Conservation (phyloP, 2,888 invertebrate genomes). For the Allophyes oxyacanthae region DNA sequence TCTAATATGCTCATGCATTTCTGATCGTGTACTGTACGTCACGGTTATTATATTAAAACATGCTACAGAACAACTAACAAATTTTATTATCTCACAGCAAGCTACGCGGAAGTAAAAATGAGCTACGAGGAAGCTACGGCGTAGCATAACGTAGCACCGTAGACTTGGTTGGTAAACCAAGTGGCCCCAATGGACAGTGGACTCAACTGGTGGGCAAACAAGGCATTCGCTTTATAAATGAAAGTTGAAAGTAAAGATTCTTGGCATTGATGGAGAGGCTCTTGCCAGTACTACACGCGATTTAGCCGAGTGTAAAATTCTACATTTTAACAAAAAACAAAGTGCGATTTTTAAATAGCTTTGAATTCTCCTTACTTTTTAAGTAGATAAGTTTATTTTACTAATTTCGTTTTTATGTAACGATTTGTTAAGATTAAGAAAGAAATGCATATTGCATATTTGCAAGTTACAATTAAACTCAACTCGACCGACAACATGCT, state of each 20-base stretch:
- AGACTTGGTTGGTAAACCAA: conserved; percentile 38
- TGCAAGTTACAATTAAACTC: no score
- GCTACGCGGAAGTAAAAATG: conserved; percentile 17
- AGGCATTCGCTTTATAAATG: conserved; percentile 63
- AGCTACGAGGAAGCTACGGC: conserved; percentile 53
- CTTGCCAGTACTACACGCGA: conserved; percentile 38
- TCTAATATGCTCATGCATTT: no score
- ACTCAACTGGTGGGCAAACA: conserved; percentile 58
- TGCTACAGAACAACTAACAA: conserved; percentile 28
- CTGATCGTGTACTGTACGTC: no score
- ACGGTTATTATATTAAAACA: conserved; percentile 30
- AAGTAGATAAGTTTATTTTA: background rate
- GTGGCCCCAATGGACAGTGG: conserved; percentile 38
- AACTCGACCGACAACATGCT: no score
- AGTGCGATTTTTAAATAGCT: background rate
- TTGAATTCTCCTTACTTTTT: background rate
- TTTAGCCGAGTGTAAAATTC: conserved; percentile 14
- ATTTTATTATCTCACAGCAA: conserved; percentile 22
- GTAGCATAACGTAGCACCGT: conserved; percentile 51
- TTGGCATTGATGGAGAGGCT: conserved; percentile 51
- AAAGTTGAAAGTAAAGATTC: conserved; percentile 57
- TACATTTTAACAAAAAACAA: background rate
- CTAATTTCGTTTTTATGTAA: background rate
- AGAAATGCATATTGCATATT: no score
- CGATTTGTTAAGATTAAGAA: background rate